phyloP scores from a whole-genome alignment of 1,140 invertebrate species.

The Aricia agestis region DNA sequence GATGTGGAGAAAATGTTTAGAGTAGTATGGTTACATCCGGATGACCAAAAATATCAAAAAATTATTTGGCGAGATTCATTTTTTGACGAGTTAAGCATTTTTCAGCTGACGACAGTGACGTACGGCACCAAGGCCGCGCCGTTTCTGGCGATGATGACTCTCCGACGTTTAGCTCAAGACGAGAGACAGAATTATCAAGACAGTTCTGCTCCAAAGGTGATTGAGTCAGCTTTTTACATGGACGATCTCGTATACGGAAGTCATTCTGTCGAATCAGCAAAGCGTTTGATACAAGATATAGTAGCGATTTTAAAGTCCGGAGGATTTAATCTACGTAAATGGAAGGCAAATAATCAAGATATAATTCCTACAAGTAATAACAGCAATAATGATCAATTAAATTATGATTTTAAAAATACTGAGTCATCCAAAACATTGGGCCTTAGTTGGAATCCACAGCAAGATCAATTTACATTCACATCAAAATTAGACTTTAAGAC shows the following conservation, averaged over 20 bases:
- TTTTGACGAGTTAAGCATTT: not conserved
- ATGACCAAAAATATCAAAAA: slow-evolving; percentile 22
- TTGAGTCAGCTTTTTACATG: slow-evolving; percentile 46
- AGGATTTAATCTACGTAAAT: slow-evolving; percentile 55
- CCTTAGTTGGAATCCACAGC: not conserved
- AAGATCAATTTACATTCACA: slow-evolving; percentile 4
- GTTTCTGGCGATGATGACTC: slow-evolving; percentile 24
- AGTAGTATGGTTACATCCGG: not conserved
- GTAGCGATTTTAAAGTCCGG: slow-evolving; percentile 21
- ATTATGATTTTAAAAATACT: not conserved
- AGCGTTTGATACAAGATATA: slow-evolving; percentile 27
- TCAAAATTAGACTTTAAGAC: slow-evolving; percentile 10
- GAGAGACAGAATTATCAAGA: slow-evolving; percentile 16
- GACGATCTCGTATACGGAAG: slow-evolving; percentile 43
- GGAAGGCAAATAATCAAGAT: slow-evolving; percentile 43
- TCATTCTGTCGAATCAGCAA: slow-evolving; percentile 35
- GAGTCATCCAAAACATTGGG: not conserved
- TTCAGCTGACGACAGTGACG: slow-evolving; percentile 19
- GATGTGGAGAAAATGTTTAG: slow-evolving; percentile 19
- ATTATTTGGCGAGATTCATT: slow-evolving; percentile 24
- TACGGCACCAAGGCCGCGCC: slow-evolving; percentile 22
- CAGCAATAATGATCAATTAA: not conserved
- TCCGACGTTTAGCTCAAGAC: slow-evolving; percentile 22
- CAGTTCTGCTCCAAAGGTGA: slow-evolving; percentile 11
- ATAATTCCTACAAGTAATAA: not conserved